Percentiles rank a stretch among this genome's conserved stretches.
phyloP scores from a whole-genome alignment of 2,797 vertebrate species.

The Acanthornis magna region DNA sequence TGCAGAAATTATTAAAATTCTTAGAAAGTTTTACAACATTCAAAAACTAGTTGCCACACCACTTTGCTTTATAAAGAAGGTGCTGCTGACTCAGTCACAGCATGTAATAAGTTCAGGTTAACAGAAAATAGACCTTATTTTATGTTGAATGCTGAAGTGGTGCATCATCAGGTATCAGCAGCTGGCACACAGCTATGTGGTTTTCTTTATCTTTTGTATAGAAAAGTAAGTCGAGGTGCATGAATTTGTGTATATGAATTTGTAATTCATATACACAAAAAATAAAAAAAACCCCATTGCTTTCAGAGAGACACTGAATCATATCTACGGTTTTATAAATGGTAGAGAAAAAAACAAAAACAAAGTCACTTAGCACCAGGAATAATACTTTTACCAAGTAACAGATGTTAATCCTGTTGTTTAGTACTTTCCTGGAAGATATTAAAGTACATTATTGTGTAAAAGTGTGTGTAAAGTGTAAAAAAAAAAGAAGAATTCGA shows the following conservation, averaged over 20 bases:
- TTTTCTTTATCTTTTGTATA: not conserved
- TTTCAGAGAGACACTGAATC: not conserved
- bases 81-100: not conserved
- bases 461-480: not conserved
- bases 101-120: not conserved
- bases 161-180: not conserved
- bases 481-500: not conserved
- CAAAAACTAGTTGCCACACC: not conserved
- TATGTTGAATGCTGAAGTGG: not conserved
- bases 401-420: not conserved
- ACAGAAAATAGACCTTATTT: not conserved
- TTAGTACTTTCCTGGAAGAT: not conserved
- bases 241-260: no score
- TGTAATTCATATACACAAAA: not conserved
- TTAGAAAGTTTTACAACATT: not conserved
- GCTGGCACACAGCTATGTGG: not conserved
- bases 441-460: not conserved
- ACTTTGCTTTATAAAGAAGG: not conserved
- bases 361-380: not conserved
- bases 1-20: not conserved
- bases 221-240: not conserved
- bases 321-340: not conserved
- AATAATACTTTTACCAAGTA: not conserved
- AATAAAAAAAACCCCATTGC: not conserved
- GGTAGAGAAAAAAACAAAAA: not conserved